A percentile compares a stretch with the other conserved stretches of the same genome.
phyloP scores from a whole-genome alignment of 2,113 vertebrate species.

The Meleagris gallopavo region DNA sequence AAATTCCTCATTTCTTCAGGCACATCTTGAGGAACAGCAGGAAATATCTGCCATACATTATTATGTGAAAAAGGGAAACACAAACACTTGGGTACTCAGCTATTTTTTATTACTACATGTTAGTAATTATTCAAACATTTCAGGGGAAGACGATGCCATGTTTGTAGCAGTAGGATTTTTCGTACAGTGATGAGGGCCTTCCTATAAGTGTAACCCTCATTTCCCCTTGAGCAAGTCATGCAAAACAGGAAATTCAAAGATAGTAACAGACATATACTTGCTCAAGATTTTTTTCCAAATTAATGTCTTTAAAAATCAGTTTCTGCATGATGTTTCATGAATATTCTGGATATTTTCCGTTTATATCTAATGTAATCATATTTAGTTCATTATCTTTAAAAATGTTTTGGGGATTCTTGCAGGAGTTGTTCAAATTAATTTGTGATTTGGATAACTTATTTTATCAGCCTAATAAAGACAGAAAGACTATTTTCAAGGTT shows the following conservation, averaged over 20 bases:
- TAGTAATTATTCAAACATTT: background rate
- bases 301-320: background rate
- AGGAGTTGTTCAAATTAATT: background rate
- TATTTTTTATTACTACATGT: background rate
- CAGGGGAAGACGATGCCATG: rapidly evolving
- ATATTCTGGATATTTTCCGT: background rate
- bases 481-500: background rate
- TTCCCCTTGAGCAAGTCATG: background rate
- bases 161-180: background rate
- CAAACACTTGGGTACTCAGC: background rate
- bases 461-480: background rate
- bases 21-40: background rate
- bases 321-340: background rate
- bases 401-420: background rate
- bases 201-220: background rate
- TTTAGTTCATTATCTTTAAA: background rate
- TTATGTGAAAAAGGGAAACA: background rate
- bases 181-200: background rate
- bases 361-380: background rate
- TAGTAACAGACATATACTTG: background rate
- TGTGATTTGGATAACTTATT: background rate
- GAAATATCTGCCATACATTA: background rate
- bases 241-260: background rate
- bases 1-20: background rate
- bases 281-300: background rate